Evolutionary conservation across 2,888 invertebrate genomes (phyloP).

Genomic region (Dryobota labecula): DNA sequence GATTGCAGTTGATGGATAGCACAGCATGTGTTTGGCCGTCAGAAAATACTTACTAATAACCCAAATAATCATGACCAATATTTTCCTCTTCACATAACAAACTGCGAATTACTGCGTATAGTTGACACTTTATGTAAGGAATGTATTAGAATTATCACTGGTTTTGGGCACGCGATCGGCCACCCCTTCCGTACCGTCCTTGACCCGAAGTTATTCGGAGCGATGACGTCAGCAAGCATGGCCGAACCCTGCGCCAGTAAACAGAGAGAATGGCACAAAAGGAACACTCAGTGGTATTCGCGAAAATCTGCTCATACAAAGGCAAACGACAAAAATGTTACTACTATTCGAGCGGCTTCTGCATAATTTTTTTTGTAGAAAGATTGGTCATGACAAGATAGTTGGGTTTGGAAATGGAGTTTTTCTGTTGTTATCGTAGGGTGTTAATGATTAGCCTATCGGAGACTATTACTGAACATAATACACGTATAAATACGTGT

Average conservation of each 20-base stretch:
- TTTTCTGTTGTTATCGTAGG: background rate
- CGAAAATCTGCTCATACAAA: background rate
- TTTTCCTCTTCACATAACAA: slow-evolving; percentile 25
- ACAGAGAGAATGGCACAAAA: slow-evolving; percentile 35
- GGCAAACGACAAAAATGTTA: background rate
- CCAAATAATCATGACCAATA: slow-evolving; percentile 7
- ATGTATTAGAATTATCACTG: slow-evolving; percentile 66
- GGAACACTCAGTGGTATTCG: background rate
- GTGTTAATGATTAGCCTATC: background rate
- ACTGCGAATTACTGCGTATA: slow-evolving; percentile 24
- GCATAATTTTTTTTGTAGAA: background rate
- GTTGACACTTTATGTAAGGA: slow-evolving; percentile 54
- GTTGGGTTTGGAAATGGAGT: too few relatives aligned
- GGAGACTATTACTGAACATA: background rate
- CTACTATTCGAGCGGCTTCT: too few relatives aligned
- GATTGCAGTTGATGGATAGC: background rate
- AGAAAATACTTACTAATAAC: background rate
- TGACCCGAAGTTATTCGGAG: slow-evolving; percentile 68
- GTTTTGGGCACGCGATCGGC: slow-evolving; percentile 64
- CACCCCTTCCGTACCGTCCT: slow-evolving; percentile 66
- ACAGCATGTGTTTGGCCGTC: background rate
- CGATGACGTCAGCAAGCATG: slow-evolving; percentile 63
- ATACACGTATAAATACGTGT: background rate
- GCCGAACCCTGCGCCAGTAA: slow-evolving; percentile 50
- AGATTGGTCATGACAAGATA: too few relatives aligned